phyloP scores from a whole-genome alignment of 2,797 vertebrate genomes.

The Schizopygopsis pylzovi region DNA sequence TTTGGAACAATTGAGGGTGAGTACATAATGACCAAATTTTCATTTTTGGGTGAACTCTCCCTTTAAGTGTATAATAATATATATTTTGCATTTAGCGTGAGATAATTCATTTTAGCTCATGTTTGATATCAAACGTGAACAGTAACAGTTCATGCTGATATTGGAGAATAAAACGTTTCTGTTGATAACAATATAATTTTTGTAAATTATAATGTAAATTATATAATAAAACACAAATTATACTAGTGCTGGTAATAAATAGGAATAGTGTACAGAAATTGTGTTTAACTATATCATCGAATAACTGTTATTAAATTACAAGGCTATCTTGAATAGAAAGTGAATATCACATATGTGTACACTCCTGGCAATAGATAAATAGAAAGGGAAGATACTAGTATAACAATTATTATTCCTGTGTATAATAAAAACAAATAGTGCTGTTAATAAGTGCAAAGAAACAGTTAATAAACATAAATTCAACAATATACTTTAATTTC shows the following conservation, averaged over 20 bases:
- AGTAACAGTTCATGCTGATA: background rate
- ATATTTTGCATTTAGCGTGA: background rate
- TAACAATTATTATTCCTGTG: background rate
- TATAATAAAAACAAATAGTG: background rate
- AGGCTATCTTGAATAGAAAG: background rate
- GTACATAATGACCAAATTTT: background rate
- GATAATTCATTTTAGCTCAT: background rate
- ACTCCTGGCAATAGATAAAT: background rate
- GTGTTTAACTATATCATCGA: background rate
- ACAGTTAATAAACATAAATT: background rate
- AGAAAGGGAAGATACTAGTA: background rate
- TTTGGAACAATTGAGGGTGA: background rate
- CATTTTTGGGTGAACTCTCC: background rate
- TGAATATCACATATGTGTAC: background rate
- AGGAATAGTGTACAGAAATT: background rate
- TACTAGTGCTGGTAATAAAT: background rate
- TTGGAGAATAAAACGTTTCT: background rate
- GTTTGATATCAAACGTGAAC: background rate
- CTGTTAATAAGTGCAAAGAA: background rate
- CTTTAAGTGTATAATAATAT: background rate
- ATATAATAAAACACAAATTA: background rate
- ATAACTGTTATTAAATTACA: background rate
- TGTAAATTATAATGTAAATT: background rate
- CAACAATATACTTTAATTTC: background rate
- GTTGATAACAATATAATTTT: background rate